Evolutionary conservation across 2,888 invertebrate species (phyloP), one percentile per base, ranked within the genome.

Genomic region (Eupithecia tripunctaria): DNA sequence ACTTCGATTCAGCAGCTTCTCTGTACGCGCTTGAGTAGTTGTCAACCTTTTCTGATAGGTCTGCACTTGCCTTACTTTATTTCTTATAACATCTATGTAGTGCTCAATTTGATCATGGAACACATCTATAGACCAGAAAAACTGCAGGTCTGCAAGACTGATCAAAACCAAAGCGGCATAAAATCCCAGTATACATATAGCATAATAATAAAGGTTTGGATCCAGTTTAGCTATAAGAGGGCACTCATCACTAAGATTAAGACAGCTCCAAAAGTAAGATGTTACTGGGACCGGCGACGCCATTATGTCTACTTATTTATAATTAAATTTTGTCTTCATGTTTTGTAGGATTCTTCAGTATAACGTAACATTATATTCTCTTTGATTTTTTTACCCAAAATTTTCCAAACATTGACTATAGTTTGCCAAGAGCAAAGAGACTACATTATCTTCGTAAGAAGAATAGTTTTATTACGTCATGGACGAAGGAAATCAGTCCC

Each of bases 221-320:
- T 92, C 89, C 3, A 74, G 65, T 2, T 76, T 78, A 5, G 88
- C 85, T 67, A 87, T 84, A 72, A 92, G 89, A 3, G 89, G 88
- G 71, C 93, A 94, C 1, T 91, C 88, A 7, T 90, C 82, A 43
- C 80, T 84, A 0, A 91, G 76, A 7, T 88, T 91, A 62, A 93
- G 29, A 63, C 92, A 94, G 74, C 79, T 86, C 93, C 92, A 93
- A 76, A 93, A 90, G 75, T 89, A 90, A 18, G 91, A 89, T 29
- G 76, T 64, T 18, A 64, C 38, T 38, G 64, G 64, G 5, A 14
- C 15, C 38, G 15, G n/a, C 25, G 64, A 14, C 21, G 64, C 8
- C 64, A 18, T 36, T 64, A 2, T 21, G n/a, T 18, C 15, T 60
- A 14, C 29, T 60, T 18, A 60, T 7, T 29, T 29, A 1, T 29